phyloP scores from a whole-genome alignment of 2,113 vertebrate species.

The Myanophis thanlyinensis region DNA sequence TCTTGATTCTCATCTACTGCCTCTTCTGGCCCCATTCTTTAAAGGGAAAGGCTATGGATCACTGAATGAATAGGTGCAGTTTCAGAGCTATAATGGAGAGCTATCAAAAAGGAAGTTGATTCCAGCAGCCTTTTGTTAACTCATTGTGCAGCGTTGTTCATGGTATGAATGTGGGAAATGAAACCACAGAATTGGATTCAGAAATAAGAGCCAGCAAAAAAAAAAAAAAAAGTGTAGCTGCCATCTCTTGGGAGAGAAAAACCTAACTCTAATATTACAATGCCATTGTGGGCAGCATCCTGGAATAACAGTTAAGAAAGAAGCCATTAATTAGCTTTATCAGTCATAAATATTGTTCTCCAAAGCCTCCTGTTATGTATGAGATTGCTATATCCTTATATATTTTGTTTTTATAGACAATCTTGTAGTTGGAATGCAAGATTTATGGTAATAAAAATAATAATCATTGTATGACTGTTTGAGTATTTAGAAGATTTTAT shows the following conservation, averaged over 20 bases:
- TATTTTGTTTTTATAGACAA: neutral
- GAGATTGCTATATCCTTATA: accelerated
- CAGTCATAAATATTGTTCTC: neutral
- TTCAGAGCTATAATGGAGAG: neutral
- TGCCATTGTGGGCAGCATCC: neutral
- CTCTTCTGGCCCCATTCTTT: neutral
- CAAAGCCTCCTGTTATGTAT: neutral
- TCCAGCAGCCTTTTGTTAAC: neutral
- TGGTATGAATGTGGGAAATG: neutral
- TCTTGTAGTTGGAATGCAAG: neutral
- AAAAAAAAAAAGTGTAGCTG: neutral
- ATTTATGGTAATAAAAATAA: neutral
- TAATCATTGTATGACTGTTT: neutral
- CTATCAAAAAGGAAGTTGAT: neutral
- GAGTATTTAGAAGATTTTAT: neutral
- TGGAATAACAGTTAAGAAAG: neutral
- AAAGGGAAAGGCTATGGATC: neutral
- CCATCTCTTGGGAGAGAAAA: neutral
- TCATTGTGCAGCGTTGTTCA: neutral
- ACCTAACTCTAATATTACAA: neutral
- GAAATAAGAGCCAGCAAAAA: neutral
- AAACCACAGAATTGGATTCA: neutral
- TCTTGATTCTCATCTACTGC: neutral
- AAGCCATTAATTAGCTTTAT: neutral
- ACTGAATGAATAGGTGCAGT: neutral